A percentile compares a stretch with the other conserved stretches of the same genome.
These are phyloP conservation scores for Hyposoter dolosus DNA, from an alignment of 2,888 invertebrate genomes.

Conservation along the genomic window DNA sequence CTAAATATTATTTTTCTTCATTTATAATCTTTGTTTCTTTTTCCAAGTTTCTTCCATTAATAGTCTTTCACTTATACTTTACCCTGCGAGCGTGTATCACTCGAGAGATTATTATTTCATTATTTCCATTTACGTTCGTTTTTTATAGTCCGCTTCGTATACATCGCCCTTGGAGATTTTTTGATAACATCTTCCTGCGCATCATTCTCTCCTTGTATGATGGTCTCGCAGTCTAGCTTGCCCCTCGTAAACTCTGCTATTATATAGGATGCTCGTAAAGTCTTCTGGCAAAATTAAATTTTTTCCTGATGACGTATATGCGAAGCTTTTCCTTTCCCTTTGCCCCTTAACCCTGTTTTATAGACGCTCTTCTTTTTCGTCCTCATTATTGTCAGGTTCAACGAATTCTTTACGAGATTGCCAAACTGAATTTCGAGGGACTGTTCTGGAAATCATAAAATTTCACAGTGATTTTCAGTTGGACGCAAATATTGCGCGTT, in stretches of 20 bases:
- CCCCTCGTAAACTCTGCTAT: constrained; percentile 54
- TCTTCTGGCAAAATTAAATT: constrained; percentile 58
- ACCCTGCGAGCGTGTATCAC: constrained; percentile 52
- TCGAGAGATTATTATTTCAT: constrained; percentile 49
- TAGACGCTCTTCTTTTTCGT: background rate
- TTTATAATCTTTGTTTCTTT: no score
- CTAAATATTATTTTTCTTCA: no score
- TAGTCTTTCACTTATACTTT: constrained; percentile 12
- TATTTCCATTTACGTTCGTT: background rate
- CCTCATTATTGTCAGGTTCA: background rate
- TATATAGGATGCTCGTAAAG: constrained; percentile 59
- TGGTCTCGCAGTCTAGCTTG: constrained; percentile 31
- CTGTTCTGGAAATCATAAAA: background rate
- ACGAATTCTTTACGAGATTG: constrained; percentile 27
- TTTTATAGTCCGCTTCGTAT: background rate
- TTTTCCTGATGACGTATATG: constrained; percentile 55
- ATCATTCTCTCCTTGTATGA: background rate
- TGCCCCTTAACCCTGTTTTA: background rate
- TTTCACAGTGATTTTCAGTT: background rate
- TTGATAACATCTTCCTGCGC: background rate
- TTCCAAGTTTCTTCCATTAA: background rate
- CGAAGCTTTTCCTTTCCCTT: background rate
- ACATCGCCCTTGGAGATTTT: constrained; percentile 1
- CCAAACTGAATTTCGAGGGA: background rate
- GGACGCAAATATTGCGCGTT: background rate